These are phyloP conservation scores for Eclectus roratus DNA, from an alignment of 2,113 vertebrate genomes.

Conservation along the genomic window DNA sequence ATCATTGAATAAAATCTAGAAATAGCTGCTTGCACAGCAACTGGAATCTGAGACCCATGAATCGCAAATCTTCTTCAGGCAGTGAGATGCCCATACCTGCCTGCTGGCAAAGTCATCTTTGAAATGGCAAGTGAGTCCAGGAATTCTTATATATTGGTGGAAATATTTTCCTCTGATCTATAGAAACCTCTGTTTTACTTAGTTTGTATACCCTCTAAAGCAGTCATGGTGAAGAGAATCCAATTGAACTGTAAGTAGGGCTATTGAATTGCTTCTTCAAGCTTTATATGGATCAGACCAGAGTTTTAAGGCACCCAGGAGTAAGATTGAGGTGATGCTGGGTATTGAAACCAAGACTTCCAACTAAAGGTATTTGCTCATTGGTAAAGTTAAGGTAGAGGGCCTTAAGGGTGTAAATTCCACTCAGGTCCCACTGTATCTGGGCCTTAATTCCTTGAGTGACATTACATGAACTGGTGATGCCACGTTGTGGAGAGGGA, in stretches of 20 bases:
- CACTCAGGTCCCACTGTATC: neutral
- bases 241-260: neutral
- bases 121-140: neutral
- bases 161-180: neutral
- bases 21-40: neutral
- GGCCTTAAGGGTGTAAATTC: neutral
- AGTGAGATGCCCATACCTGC: accelerated
- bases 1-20: neutral
- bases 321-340: neutral
- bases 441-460: neutral
- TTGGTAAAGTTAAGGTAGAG: neutral
- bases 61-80: neutral
- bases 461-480: neutral
- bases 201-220: neutral
- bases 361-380: neutral
- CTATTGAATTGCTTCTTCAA: neutral
- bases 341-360: neutral
- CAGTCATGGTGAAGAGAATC: neutral
- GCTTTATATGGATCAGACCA: neutral
- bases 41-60: neutral
- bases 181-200: neutral
- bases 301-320: neutral
- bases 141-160: neutral
- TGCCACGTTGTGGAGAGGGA: neutral
- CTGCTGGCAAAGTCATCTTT: neutral